Evolutionary conservation across 2,888 invertebrate genomes (phyloP), one percentile per base, ranked within the genome.

Genomic region (Ephialtes manifestator): DNA sequence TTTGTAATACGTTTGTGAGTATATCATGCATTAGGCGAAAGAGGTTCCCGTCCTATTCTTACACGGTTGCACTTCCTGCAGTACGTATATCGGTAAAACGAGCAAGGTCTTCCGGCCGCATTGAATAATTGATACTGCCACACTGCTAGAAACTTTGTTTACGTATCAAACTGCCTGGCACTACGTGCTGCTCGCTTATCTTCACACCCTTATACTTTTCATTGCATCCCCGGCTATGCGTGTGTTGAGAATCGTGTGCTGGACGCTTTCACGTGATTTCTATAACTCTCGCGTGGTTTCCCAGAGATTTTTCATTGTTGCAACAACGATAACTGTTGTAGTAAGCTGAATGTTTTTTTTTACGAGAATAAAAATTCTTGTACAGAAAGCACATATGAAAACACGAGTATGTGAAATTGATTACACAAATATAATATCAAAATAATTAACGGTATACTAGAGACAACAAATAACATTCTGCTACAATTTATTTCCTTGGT

Each of bases 91-190:
- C 77, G 74, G 48, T 63, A 35, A 81, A 84, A 81, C 84, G 63
- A 51, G 77, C 84, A 84, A 84, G 84, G 84, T 84, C 84, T 84
- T 51, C 48, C 81, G 74, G 81, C 67, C 76, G 81, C 84, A 81
- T 78, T 84, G 81, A 84, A 84, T 84, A 81, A 84, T 84, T 84
- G 77, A 84, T 77, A 81, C 60, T 68, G 72, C 72, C 63, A 68
- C 74, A 78, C 81, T 74, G 81, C 68, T 76, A 58, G 60, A 84
- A 84, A 80, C 70, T 84, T 84, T 84, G 76, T 84, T 81, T 77
- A 72, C 68, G 60, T 63, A 75, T 63, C 74, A 65, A 63, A 20
- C 63, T 28, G n/a, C 63, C n/a, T 20, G 31, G 28, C 15, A 35
- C 74, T 24, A 18, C 13, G 11, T n/a, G 10, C 8, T 28, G 24